These are phyloP conservation scores for Apis cerana DNA, from an alignment of 1,140 invertebrate genomes.

Conservation along the genomic window DNA sequence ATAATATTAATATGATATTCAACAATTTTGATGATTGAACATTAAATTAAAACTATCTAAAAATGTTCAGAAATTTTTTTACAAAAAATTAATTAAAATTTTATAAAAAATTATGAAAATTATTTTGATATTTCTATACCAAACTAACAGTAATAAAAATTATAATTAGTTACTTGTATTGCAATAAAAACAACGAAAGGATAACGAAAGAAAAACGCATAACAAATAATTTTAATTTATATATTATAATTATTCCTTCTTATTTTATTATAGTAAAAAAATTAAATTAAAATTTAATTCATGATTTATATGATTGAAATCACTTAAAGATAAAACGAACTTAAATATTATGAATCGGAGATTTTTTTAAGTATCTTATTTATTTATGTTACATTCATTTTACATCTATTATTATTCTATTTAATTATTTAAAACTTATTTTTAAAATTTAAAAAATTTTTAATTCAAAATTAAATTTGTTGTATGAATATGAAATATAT, in stretches of 20 bases:
- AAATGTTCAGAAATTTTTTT: neutral
- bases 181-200: no score
- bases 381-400: neutral
- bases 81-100: neutral
- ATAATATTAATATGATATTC: neutral
- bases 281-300: conserved; percentile 18
- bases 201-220: neutral
- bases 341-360: neutral
- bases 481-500: neutral
- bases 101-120: no score
- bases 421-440: neutral
- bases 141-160: no score
- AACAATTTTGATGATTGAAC: neutral
- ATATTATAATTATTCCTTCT: neutral
- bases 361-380: neutral
- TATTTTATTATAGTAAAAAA: neutral
- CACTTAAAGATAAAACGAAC: conserved; percentile 9
- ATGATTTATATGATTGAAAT: conserved; percentile 11
- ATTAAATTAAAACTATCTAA: neutral
- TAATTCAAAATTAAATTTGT: neutral
- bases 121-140: no score
- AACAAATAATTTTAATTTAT: neutral
- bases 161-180: no score
- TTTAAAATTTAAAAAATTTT: neutral
- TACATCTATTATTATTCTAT: neutral